These are phyloP conservation scores for Ispidina lecontei DNA, from an alignment of 2,797 vertebrate species.

Conservation along the genomic window DNA sequence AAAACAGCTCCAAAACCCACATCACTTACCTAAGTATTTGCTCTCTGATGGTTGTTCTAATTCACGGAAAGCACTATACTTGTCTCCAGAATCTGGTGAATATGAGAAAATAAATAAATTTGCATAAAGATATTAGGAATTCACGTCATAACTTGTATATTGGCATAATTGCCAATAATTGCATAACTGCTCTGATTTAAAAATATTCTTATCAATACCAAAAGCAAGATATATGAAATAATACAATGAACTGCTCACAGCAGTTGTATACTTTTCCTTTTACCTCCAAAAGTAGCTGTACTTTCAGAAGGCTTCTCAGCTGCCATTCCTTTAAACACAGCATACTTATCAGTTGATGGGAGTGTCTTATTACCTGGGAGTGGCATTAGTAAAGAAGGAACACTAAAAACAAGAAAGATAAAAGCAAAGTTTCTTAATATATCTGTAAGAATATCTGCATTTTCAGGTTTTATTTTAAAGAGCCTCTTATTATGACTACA, in stretches of 20 bases:
- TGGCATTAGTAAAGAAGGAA: conserved; percentile 89
- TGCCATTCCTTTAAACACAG: conserved; percentile 93
- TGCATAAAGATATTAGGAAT: neutral
- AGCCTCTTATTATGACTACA: neutral
- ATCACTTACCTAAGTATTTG: conserved; percentile 87
- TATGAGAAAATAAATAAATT: conserved; percentile 39
- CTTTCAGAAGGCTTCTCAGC: conserved; percentile 87
- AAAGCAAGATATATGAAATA: neutral
- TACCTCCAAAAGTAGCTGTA: conserved; percentile 87
- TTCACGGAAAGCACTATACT: conserved; percentile 96
- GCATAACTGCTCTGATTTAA: neutral
- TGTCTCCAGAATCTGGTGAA: conserved; percentile 88
- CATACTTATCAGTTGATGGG: conserved; percentile 90
- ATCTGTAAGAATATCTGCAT: neutral
- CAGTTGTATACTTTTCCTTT: conserved; percentile 4
- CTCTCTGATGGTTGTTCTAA: conserved; percentile 88
- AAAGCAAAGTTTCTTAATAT: conserved; percentile 36
- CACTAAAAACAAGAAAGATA: conserved; percentile 77
- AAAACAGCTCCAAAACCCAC: neutral
- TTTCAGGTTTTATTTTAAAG: neutral
- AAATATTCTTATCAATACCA: neutral
- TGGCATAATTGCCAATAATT: neutral
- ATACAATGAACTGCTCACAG: neutral
- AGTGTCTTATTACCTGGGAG: conserved; percentile 85
- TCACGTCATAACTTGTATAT: neutral